Base-by-base conservation (phyloP, 2,113 vertebrate species). In the Tringa solitaria region DNA sequence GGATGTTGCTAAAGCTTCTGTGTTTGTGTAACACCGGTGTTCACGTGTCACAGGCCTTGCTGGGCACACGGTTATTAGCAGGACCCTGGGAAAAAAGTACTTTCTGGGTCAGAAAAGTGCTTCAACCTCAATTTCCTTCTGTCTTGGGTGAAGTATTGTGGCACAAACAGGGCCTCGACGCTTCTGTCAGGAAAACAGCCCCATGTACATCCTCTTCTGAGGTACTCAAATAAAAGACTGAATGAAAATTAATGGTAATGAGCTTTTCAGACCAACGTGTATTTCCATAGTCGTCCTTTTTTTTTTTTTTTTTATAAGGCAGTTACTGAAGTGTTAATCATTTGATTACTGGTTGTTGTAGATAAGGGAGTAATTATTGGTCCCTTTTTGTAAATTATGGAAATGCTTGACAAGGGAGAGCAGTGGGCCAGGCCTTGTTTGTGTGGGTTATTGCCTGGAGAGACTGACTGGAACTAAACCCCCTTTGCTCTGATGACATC, bases 241-340 rank as follows among this genome's bases (percentile, higher is more conserved):
- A 54, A 51, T 41, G 65, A 26, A 84, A 88, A 85, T 85, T 56
- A 75, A 30, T 39, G 69, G 16, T 60, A 81, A 90, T 60, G 88
- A 93, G 90, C 86, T 84, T 79, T 83, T 61, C 70, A 86, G 54
- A 14, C 68, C 56, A 50, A 45, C 57, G 5, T 8, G 12, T 64
- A 50, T 92, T 92, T 85, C 87, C 67, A 15, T 56, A 69, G 72
- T 35, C 7, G 30, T 87, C 51, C 74, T 74, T 80, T 82, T 51
- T 53, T 96, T 86, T 63, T 78, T 74, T 80, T 82, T 28, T 30
- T 96, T 86, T 59, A 19, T 68, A 75, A 90, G 93, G 83, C 70
- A 35, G 86, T 69, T 91, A 90, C 77, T 68, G 89, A 73, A 83
- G 86, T 95, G 95, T 96, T 93, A 92, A 92, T 97, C 54, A 90